Conservation (phyloP, 2,888 invertebrate species). For the Chymomyza procnemis region DNA sequence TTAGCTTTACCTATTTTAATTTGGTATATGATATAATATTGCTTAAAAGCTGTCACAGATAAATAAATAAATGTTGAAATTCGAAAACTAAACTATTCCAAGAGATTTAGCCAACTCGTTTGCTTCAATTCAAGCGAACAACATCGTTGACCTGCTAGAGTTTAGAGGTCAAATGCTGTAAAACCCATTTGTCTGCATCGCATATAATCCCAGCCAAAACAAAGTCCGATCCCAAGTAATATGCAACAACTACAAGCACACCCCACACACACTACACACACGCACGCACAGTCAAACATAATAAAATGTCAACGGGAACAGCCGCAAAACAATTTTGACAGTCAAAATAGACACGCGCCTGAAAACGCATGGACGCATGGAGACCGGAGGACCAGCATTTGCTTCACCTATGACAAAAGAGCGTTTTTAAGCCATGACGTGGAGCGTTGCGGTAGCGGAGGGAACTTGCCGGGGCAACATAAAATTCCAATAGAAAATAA, state of each 20-base stretch:
- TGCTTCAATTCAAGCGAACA: background rate
- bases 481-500: slow-evolving; percentile 58
- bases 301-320: slow-evolving; percentile 68
- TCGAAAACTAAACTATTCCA: background rate
- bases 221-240: slow-evolving; percentile 1
- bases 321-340: slow-evolving; percentile 63
- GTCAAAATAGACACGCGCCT: slow-evolving; percentile 59
- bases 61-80: background rate
- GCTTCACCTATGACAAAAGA: slow-evolving; percentile 58
- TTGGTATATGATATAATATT: too few relatives aligned
- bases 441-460: background rate
- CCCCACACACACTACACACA: too few relatives aligned
- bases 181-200: slow-evolving; percentile 20
- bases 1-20: too few relatives aligned
- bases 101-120: background rate
- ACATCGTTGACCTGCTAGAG: background rate
- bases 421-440: slow-evolving; percentile 48
- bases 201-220: slow-evolving; percentile 9
- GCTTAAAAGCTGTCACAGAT: too few relatives aligned
- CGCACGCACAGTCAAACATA: slow-evolving; percentile 65
- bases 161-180: background rate
- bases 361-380: slow-evolving; percentile 26
- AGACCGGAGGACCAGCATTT: slow-evolving; percentile 7
- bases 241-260: slow-evolving; percentile 18
- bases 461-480: slow-evolving; percentile 23